Percentiles rank a stretch among this genome's conserved stretches.
These are phyloP conservation scores for Caradrina clavipalpis DNA, from an alignment of 2,888 invertebrate species.

Conservation along the genomic window DNA sequence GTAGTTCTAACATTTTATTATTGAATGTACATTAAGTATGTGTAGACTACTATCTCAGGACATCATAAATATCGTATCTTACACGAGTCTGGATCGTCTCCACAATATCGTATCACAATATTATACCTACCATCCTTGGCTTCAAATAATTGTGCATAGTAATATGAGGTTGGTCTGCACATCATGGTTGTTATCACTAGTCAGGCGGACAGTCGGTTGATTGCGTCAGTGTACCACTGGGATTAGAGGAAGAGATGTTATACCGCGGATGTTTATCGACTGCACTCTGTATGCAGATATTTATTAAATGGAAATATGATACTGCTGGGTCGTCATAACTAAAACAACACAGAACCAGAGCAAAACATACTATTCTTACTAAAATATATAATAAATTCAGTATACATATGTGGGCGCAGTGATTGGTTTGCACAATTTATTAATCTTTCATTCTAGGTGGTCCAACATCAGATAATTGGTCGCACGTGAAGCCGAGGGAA, in stretches of 20 bases:
- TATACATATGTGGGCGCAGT: background rate
- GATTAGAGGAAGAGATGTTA: background rate
- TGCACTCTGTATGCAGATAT: background rate
- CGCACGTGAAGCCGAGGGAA: conserved; percentile 6
- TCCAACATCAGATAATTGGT: background rate
- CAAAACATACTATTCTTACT: too few species aligned
- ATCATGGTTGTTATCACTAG: background rate
- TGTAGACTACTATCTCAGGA: conserved; percentile 22
- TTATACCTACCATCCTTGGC: background rate
- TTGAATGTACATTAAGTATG: conserved; percentile 24
- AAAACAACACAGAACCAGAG: too few species aligned
- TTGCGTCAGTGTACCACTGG: background rate
- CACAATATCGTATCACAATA: background rate
- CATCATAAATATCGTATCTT: conserved; percentile 32
- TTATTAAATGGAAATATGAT: background rate
- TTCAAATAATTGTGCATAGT: background rate
- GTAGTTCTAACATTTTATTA: conserved; percentile 29
- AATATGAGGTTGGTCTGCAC: background rate
- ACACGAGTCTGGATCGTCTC: background rate
- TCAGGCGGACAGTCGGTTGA: background rate
- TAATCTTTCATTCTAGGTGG: background rate
- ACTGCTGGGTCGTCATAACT: background rate
- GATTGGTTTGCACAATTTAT: background rate
- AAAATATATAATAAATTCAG: background rate
- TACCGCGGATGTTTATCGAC: background rate